phyloP scores from a whole-genome alignment of 2,113 vertebrate species.

The Poeciliopsis turrubarensis region DNA sequence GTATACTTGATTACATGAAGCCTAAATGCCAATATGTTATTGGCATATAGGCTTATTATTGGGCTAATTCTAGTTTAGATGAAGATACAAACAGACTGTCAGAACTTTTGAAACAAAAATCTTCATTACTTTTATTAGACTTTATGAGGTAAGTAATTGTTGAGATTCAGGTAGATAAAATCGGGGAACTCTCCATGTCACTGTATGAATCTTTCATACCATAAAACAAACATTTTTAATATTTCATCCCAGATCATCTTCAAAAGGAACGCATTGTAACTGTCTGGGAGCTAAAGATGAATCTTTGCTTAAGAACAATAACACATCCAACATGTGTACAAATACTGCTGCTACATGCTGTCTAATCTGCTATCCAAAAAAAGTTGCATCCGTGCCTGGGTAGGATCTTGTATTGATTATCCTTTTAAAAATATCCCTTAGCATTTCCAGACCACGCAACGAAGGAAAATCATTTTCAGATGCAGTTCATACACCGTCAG shows the following conservation, averaged over 20 bases:
- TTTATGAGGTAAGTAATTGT: not conserved
- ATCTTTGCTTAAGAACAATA: not conserved
- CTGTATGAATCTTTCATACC: not conserved
- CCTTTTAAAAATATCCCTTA: not conserved
- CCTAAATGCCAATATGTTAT: too few species aligned
- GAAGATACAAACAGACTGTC: not conserved
- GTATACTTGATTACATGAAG: too few species aligned
- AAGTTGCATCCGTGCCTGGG: not conserved
- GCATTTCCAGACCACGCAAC: not conserved
- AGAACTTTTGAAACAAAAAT: not conserved
- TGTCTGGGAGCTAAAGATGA: not conserved
- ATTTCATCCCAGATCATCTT: not conserved
- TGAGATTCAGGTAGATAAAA: not conserved
- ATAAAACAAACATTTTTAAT: not conserved
- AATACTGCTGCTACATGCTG: not conserved
- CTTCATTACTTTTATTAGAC: not conserved
- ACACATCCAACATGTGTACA: not conserved
- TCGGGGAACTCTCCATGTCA: not conserved
- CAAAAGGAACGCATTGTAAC: not conserved
- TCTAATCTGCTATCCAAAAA: not conserved
- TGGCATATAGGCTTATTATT: too few species aligned
- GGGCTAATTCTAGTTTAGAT: too few species aligned
- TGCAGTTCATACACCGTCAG: not conserved
- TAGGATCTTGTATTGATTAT: not conserved
- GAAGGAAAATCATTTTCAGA: not conserved